Conservation (phyloP, 2,888 invertebrate species). For the Rhagium mordax region DNA sequence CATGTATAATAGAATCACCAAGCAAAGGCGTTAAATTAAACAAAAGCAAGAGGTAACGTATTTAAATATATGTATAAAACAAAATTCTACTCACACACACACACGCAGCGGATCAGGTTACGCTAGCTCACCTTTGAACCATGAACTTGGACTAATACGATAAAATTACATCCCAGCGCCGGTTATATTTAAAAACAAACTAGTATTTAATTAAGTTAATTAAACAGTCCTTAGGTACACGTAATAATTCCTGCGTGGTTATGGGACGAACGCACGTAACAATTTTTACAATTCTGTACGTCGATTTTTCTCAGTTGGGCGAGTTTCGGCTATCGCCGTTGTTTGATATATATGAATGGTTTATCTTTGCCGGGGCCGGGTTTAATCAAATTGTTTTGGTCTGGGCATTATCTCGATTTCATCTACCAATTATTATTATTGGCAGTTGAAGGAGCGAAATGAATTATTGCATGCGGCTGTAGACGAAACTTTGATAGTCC, state of each 20-base stretch:
- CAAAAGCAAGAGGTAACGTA: background rate
- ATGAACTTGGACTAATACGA: constrained; percentile 19
- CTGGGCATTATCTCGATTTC: constrained; percentile 15
- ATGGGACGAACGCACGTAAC: background rate
- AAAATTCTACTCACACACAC: constrained; percentile 10
- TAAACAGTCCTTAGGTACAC: constrained; percentile 3
- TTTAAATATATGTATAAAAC: background rate
- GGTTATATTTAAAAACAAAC: constrained; percentile 7
- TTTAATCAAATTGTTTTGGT: no score
- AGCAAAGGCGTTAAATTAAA: background rate
- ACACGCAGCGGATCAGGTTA: constrained; percentile 11
- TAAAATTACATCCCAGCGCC: constrained; percentile 7
- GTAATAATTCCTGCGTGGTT: background rate
- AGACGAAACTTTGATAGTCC: no score
- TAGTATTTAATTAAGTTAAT: constrained; percentile 15
- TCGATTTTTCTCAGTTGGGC: constrained; percentile 9
- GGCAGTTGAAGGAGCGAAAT: background rate
- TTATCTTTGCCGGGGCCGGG: no score
- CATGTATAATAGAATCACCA: no score
- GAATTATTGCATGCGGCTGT: background rate
- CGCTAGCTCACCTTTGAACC: constrained; percentile 17
- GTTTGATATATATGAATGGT: constrained; percentile 9
- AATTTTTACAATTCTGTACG: background rate
- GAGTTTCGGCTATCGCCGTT: background rate
- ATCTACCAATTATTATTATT: background rate